Evolutionary conservation across 2,888 invertebrate genomes (phyloP).

Genomic region (Shargacucullia verbasci): DNA sequence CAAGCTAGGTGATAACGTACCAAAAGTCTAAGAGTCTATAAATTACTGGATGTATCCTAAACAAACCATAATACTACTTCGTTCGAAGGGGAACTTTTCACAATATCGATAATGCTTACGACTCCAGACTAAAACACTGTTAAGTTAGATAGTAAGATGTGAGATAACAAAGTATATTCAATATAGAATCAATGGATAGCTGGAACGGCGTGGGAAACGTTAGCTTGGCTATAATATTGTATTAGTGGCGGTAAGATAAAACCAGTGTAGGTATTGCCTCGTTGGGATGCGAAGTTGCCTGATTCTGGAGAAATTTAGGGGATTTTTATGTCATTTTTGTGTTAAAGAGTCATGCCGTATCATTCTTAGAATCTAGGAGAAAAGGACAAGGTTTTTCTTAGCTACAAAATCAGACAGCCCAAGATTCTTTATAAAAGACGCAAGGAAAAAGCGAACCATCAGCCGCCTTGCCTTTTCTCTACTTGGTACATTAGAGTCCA

Average conservation of each 20-base stretch:
- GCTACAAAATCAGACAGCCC: too few species aligned
- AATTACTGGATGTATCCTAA: too few species aligned
- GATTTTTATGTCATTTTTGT: not conserved
- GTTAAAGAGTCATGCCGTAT: too few species aligned
- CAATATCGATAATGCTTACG: slow-evolving; percentile 21
- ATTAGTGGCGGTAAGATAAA: slow-evolving; percentile 68
- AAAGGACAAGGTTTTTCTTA: too few species aligned
- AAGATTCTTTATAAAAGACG: too few species aligned
- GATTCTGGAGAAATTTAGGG: slow-evolving; percentile 49
- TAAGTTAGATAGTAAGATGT: slow-evolving; percentile 33
- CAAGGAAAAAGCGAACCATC: too few species aligned
- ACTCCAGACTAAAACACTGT: slow-evolving; percentile 33
- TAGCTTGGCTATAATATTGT: slow-evolving; percentile 64
- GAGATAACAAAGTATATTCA: slow-evolving; percentile 55
- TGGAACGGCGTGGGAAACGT: slow-evolving; percentile 61
- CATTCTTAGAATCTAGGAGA: too few species aligned
- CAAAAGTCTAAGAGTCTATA: too few species aligned
- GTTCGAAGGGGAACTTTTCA: not conserved
- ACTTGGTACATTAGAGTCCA: too few species aligned
- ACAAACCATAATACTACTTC: too few species aligned
- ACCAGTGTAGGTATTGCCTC: slow-evolving; percentile 54
- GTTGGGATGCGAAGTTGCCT: slow-evolving; percentile 30
- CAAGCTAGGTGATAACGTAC: too few species aligned
- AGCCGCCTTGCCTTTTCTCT: too few species aligned
- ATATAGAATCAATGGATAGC: slow-evolving; percentile 66